Percentiles rank a stretch among this genome's conserved stretches.
Evolutionary conservation across 92 coral and sea anemone genomes (phyloP).

Genomic region (Pocillopora grandis): DNA sequence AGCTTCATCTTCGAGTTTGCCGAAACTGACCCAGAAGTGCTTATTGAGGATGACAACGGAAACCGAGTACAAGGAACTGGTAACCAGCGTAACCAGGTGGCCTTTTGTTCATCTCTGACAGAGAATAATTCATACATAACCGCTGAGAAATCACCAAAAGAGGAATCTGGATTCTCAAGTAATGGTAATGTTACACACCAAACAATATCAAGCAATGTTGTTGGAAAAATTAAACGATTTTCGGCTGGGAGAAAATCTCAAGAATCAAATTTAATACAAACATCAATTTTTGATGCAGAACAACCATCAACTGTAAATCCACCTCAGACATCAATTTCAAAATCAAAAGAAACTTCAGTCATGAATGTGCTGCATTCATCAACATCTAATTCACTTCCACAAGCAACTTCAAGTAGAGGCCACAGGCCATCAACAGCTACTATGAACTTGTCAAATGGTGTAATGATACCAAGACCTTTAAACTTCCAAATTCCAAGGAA

Average conservation of each 20-base stretch:
- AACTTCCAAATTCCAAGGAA: not conserved
- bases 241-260: not conserved
- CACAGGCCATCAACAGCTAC: not conserved
- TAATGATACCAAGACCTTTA: not conserved
- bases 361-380: too few species aligned
- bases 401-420: not conserved
- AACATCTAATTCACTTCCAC: too few species aligned
- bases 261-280: not conserved
- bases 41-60: not conserved
- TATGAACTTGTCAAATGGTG: not conserved
- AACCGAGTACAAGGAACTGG: not conserved
- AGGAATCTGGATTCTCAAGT: not conserved
- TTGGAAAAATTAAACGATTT: not conserved
- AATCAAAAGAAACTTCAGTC: not conserved
- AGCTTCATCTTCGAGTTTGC: constrained; percentile 20
- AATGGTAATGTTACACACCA: not conserved
- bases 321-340: not conserved
- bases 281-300: not conserved
- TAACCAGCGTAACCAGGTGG: not conserved
- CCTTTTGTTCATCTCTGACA: not conserved
- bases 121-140: not conserved
- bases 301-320: not conserved
- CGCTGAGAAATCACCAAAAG: not conserved
- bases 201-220: not conserved
- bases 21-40: not conserved